phyloP scores from a whole-genome alignment of 1,140 invertebrate species.

The Cydia amplana region DNA sequence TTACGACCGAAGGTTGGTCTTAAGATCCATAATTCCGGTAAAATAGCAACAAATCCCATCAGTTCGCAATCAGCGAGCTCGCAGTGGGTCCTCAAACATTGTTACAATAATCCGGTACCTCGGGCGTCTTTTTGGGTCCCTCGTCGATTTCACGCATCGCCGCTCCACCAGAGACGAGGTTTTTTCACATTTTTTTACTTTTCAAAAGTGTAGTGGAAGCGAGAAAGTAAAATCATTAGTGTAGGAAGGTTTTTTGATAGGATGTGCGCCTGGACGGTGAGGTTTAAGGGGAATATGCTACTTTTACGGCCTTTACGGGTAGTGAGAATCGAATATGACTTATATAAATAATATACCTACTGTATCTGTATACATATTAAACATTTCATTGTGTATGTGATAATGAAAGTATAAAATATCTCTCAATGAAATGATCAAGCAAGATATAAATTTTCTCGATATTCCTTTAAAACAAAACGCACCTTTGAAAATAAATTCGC shows the following conservation, averaged over 20 bases:
- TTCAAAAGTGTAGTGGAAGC: slow-evolving; percentile 17
- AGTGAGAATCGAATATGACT: too few species aligned
- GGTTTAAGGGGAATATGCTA: neutral
- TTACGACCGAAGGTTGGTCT: neutral
- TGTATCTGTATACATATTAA: too few species aligned
- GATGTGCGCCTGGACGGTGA: neutral
- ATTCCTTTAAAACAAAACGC: too few species aligned
- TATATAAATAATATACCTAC: too few species aligned
- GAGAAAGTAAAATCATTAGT: slow-evolving; percentile 28
- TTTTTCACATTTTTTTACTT: slow-evolving; percentile 11
- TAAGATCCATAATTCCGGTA: slow-evolving; percentile 1
- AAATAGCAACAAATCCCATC: slow-evolving; percentile 19
- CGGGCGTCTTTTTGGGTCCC: slow-evolving; percentile 27
- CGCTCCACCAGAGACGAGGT: slow-evolving; percentile 5
- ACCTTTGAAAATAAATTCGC: too few species aligned
- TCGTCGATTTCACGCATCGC: slow-evolving; percentile 29
- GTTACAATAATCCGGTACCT: slow-evolving; percentile 27
- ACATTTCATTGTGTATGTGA: too few species aligned
- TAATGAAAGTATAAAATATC: too few species aligned
- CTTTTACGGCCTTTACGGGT: too few species aligned
- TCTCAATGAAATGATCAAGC: too few species aligned
- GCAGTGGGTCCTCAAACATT: slow-evolving; percentile 28
- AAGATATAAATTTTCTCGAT: too few species aligned
- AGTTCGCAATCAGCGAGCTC: slow-evolving; percentile 19
- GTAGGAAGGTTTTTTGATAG: neutral